Conservation (phyloP, 2,797 vertebrate species). For the Hipposideros larvatus region DNA sequence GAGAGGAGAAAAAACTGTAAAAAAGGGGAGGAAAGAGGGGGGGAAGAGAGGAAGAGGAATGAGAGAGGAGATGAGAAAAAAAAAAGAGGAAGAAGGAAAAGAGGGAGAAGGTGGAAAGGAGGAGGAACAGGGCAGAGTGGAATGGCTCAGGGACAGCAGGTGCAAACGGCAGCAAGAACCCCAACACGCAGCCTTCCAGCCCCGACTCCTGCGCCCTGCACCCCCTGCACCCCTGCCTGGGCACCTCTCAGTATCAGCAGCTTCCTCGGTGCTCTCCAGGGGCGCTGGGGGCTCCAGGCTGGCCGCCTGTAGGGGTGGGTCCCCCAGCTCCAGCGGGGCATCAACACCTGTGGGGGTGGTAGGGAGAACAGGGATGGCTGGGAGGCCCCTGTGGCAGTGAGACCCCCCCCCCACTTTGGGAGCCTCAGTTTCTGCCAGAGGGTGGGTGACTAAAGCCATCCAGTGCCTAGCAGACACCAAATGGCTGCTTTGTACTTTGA, state of each 20-base stretch:
- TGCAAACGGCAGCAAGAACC: not conserved
- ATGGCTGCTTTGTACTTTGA: not conserved
- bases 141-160: conserved; percentile 3
- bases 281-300: conserved; percentile 53
- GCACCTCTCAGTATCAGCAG: conserved; percentile 79
- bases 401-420: not conserved
- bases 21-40: not conserved
- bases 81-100: not conserved
- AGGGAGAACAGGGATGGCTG: not conserved
- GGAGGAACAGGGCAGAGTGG: not conserved
- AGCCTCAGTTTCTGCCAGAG: not conserved
- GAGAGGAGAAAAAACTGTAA: not conserved
- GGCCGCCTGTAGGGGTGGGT: conserved; percentile 20
- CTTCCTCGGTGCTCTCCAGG: conserved; percentile 72
- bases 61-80: not conserved
- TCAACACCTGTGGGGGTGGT: conserved; percentile 57
- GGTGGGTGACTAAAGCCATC: not conserved
- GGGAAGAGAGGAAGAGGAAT: not conserved
- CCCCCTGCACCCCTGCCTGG: not conserved
- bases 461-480: not conserved
- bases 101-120: not conserved
- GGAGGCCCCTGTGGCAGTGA: rapidly evolving
- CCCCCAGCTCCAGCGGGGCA: conserved; percentile 63
- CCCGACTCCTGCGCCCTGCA: rapidly evolving
- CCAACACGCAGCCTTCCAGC: too few relatives aligned